Conservation (phyloP, 2,113 vertebrate genomes). For the Ictalurus punctatus region DNA sequence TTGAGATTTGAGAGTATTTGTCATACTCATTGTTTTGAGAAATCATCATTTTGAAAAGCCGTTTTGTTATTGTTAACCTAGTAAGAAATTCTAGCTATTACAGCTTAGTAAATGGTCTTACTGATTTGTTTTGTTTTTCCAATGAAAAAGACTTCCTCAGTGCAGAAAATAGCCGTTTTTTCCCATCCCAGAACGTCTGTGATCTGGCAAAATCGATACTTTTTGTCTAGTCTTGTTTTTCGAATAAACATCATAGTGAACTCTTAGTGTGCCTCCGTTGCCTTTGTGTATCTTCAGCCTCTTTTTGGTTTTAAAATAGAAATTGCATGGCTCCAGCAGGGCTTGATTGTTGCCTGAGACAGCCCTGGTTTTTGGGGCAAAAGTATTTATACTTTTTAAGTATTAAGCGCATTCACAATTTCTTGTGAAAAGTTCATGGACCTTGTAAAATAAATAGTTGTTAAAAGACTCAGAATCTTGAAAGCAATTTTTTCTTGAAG, state of each 20-base stretch:
- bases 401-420: background rate
- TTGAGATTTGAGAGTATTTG: background rate
- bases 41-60: background rate
- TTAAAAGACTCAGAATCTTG: background rate
- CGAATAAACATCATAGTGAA: background rate
- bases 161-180: background rate
- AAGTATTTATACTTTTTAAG: background rate
- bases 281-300: background rate
- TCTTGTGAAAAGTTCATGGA: background rate
- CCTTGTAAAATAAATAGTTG: background rate
- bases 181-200: background rate
- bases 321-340: background rate
- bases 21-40: background rate
- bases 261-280: background rate
- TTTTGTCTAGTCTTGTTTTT: background rate
- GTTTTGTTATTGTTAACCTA: background rate
- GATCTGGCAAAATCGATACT: background rate
- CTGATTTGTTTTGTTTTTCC: background rate
- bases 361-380: background rate
- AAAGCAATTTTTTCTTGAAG: background rate
- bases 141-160: background rate
- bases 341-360: background rate
- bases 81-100: background rate
- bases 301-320: conserved; percentile 5
- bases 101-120: background rate